A percentile compares a stretch with the other conserved stretches of the same genome.
phyloP scores from a whole-genome alignment of 2,113 vertebrate species.

The Crotalus viridis region DNA sequence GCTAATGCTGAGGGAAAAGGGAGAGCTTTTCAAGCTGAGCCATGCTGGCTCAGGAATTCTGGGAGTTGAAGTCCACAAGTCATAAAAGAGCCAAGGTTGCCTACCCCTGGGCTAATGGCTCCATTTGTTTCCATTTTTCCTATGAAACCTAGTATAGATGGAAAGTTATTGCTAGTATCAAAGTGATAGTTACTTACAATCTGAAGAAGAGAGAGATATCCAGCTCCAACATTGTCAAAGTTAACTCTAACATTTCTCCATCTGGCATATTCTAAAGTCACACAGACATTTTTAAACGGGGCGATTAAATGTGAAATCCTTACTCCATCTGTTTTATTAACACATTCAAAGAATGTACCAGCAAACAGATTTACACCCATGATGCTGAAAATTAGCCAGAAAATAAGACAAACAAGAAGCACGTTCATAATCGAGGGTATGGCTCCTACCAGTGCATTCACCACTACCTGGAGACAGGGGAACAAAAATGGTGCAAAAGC shows the following conservation, averaged over 20 bases:
- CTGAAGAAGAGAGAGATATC: conserved; percentile 90
- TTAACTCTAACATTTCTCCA: conserved; percentile 91
- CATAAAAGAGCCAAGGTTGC: too few species aligned
- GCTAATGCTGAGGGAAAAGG: too few species aligned
- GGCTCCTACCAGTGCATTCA: conserved; percentile 94
- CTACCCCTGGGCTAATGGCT: background rate
- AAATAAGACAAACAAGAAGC: conserved; percentile 96
- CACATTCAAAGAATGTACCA: conserved; percentile 84
- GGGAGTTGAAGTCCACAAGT: too few species aligned
- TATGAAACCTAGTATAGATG: conserved; percentile 6
- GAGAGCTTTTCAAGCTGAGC: too few species aligned
- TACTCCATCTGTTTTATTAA: conserved; percentile 66
- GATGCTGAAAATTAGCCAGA: conserved; percentile 99
- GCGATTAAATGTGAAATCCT: conserved; percentile 12
- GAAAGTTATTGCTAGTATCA: conserved; percentile 2
- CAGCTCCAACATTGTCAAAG: conserved; percentile 93
- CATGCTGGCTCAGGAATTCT: too few species aligned
- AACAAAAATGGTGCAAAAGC: background rate
- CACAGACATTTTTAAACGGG: conserved; percentile 58
- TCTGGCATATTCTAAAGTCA: conserved; percentile 39
- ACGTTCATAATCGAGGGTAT: conserved; percentile 99
- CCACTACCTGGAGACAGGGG: conserved; percentile 83
- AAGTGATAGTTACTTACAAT: conserved; percentile 75
- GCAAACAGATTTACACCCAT: conserved; percentile 98
- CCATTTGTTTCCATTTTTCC: background rate